Percentiles rank a stretch among this genome's conserved stretches.
These are phyloP conservation scores for Kryptolebias ocellatus DNA, from an alignment of 2,797 vertebrate genomes.

Conservation along the genomic window DNA sequence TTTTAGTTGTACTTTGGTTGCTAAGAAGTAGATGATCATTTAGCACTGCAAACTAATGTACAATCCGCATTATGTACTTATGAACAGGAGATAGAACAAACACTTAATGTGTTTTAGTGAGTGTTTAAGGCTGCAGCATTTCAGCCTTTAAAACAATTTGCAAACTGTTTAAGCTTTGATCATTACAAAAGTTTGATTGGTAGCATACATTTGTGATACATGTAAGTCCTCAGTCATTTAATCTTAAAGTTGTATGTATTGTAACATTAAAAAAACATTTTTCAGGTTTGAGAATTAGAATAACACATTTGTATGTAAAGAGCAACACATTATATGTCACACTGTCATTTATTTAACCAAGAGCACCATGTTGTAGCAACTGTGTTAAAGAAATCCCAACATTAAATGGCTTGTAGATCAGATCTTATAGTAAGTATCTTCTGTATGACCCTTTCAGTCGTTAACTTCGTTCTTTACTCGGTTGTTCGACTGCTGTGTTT, in stretches of 20 bases:
- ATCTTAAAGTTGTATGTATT: background rate
- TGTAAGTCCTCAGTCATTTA: background rate
- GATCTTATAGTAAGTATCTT: background rate
- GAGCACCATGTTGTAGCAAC: no score
- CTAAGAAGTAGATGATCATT: constrained; percentile 20
- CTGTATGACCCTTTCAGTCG: background rate
- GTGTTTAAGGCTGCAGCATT: constrained; percentile 19
- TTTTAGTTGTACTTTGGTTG: background rate
- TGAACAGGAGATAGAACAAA: constrained; percentile 3
- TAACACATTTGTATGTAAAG: no score
- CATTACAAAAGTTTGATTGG: constrained; percentile 4
- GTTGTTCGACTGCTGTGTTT: background rate
- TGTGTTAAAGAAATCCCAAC: no score
- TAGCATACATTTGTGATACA: background rate
- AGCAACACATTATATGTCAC: no score
- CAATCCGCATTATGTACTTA: constrained; percentile 17
- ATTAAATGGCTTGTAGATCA: background rate
- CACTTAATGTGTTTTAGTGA: background rate
- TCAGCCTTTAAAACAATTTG: background rate
- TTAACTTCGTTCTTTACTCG: background rate
- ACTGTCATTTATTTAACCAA: no score
- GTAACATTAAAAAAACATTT: background rate
- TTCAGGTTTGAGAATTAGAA: no score
- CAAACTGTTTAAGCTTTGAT: constrained; percentile 8
- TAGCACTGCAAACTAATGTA: constrained; percentile 10